Conservation (phyloP, 92 coral and sea anemone species). For the Porites evermanni region DNA sequence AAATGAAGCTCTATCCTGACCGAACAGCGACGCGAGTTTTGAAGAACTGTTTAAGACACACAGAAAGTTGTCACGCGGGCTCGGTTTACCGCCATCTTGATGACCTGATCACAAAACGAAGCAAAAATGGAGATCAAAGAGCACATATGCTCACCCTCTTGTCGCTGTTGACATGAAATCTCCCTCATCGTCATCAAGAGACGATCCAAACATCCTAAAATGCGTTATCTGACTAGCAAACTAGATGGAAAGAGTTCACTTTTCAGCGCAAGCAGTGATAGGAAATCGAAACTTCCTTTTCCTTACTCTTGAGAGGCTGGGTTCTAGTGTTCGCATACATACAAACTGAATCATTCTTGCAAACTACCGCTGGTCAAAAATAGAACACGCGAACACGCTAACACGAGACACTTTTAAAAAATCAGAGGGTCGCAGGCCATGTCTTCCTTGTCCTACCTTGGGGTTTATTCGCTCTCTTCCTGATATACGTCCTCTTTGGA, state of each 20-base stretch:
- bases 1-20: constrained; percentile 91
- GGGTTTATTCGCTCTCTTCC: constrained; percentile 5
- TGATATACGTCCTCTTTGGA: constrained; percentile 8
- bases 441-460: constrained; percentile 2
- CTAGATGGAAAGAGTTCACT: background rate
- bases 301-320: constrained; percentile 68
- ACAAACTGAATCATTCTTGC: background rate
- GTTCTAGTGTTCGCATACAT: constrained; percentile 1
- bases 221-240: background rate
- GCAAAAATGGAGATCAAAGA: constrained; percentile 2
- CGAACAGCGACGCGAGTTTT: constrained; percentile 93
- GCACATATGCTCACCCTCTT: constrained; percentile 72
- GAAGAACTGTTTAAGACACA: constrained; percentile 76
- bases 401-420: background rate
- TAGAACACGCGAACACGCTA: no score
- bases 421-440: background rate
- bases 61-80: constrained; percentile 39
- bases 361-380: background rate
- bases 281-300: constrained; percentile 55
- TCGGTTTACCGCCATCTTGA: constrained; percentile 27
- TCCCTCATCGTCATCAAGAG: constrained; percentile 91
- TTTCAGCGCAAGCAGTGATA: constrained; percentile 65
- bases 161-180: constrained; percentile 74
- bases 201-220: constrained; percentile 77
- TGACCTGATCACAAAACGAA: constrained; percentile 11